Evolutionary conservation across 2,888 invertebrate genomes (phyloP).

Genomic region (Pilophorus perplexus): DNA sequence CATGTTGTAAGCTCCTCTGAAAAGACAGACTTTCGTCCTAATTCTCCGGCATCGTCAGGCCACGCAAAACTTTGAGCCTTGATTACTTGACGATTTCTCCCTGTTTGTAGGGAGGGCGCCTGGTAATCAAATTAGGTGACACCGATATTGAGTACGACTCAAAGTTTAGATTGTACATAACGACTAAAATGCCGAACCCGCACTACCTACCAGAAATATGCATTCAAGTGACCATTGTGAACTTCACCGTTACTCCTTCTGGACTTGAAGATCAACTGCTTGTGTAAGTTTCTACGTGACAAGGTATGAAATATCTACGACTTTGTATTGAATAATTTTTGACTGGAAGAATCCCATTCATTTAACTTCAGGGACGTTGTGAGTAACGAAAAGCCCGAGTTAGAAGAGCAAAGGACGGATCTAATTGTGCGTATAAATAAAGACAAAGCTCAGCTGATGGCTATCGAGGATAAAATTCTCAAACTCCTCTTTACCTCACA

Average conservation of each 20-base stretch:
- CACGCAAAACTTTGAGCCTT: too few relatives aligned
- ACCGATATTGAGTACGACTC: conserved; percentile 83
- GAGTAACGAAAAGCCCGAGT: conserved; percentile 82
- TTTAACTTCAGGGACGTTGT: conserved; percentile 69
- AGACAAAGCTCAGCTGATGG: conserved; percentile 78
- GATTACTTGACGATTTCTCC: too few relatives aligned
- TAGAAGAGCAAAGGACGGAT: conserved; percentile 78
- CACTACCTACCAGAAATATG: conserved; percentile 92
- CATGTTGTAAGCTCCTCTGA: too few relatives aligned
- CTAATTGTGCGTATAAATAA: conserved; percentile 79
- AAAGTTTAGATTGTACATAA: conserved; percentile 84
- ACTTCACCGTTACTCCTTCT: conserved; percentile 86
- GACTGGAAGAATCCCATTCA: too few relatives aligned
- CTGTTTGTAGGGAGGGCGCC: conserved; percentile 69
- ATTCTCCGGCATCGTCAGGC: too few relatives aligned
- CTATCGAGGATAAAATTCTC: conserved; percentile 87
- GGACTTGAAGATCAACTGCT: conserved; percentile 90
- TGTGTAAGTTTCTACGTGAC: conserved; percentile 51
- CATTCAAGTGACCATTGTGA: conserved; percentile 87
- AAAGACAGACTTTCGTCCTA: too few relatives aligned
- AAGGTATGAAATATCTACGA: too few relatives aligned
- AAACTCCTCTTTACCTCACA: conserved; percentile 76
- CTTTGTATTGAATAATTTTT: too few relatives aligned
- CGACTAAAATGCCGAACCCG: conserved; percentile 88
- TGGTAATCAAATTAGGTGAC: conserved; percentile 81